A percentile compares a stretch with the other conserved stretches of the same genome.
These are phyloP conservation scores for Platorchestia sp. DNA, from an alignment of 1,140 invertebrate species.

Conservation along the genomic window DNA sequence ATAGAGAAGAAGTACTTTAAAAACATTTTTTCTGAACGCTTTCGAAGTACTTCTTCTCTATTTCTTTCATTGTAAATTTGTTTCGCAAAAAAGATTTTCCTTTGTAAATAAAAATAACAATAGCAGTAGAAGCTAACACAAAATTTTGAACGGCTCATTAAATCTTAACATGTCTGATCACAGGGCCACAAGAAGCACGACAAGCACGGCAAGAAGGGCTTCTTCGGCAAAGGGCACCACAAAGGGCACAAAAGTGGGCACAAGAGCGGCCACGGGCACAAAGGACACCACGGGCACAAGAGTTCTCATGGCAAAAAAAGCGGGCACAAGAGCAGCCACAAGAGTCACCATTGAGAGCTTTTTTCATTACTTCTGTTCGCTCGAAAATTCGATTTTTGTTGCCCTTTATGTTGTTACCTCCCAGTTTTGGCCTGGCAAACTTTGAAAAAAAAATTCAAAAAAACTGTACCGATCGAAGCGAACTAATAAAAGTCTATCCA, in stretches of 20 bases:
- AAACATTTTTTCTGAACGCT: no score
- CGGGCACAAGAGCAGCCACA: conserved; percentile 45
- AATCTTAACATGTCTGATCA: no score
- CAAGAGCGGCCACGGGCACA: conserved; percentile 26
- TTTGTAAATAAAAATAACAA: no score
- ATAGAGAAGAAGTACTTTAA: no score
- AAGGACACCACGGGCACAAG: conserved; percentile 53
- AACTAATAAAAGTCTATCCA: conserved; percentile 32
- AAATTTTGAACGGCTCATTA: no score
- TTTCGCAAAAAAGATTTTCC: no score
- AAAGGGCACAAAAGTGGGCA: conserved; percentile 46
- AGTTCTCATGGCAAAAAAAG: conserved; percentile 53
- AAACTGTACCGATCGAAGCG: conserved; percentile 27
- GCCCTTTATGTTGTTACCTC: conserved; percentile 15
- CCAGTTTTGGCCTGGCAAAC: neutral
- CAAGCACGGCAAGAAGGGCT: conserved; percentile 57
- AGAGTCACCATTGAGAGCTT: neutral
- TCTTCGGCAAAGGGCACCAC: conserved; percentile 52
- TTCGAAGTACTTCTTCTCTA: no score
- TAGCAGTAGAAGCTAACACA: no score
- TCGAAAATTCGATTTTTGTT: neutral
- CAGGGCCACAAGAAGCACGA: conserved; percentile 57
- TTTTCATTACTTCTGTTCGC: neutral
- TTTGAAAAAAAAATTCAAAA: neutral
- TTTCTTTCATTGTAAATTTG: no score